These are phyloP conservation scores for Apomyelois bistriatella DNA, from an alignment of 2,888 invertebrate genomes.

Conservation along the genomic window DNA sequence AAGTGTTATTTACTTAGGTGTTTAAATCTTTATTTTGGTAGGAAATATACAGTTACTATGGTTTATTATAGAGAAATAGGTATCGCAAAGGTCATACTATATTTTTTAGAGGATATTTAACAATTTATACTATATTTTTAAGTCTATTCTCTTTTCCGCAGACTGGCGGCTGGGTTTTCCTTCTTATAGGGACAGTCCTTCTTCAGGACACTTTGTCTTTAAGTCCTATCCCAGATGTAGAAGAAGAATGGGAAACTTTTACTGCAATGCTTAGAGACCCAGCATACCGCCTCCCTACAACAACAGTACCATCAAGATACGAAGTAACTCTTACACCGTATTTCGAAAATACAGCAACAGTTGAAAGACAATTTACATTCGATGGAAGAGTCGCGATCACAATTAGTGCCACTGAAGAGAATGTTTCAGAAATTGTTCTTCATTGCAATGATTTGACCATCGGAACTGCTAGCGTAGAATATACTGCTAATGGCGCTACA, in stretches of 20 bases:
- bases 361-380: slow-evolving; percentile 53
- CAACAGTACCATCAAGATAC: slow-evolving; percentile 75
- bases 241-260: slow-evolving; percentile 58
- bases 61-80: too few relatives aligned
- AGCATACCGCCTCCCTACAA: slow-evolving; percentile 65
- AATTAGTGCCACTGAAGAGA: slow-evolving; percentile 28
- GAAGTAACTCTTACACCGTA: slow-evolving; percentile 73
- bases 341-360: slow-evolving; percentile 42
- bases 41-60: too few relatives aligned
- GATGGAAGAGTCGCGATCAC: slow-evolving; percentile 61
- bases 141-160: slow-evolving; percentile 21
- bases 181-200: slow-evolving; percentile 46
- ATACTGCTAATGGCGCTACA: slow-evolving; percentile 11
- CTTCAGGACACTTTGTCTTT: slow-evolving; percentile 44
- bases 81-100: too few relatives aligned
- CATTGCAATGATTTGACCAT: slow-evolving; percentile 63
- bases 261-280: slow-evolving; percentile 40
- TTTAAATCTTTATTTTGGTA: too few relatives aligned
- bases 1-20: too few relatives aligned
- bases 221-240: slow-evolving; percentile 53
- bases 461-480: slow-evolving; percentile 54
- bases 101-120: too few relatives aligned
- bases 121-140: too few relatives aligned
- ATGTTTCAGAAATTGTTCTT: slow-evolving; percentile 48
- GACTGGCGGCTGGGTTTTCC: slow-evolving; percentile 48